Percentiles rank a stretch among this genome's conserved stretches.
phyloP scores from a whole-genome alignment of 2,888 invertebrate species.

The Hetaerina titia region DNA sequence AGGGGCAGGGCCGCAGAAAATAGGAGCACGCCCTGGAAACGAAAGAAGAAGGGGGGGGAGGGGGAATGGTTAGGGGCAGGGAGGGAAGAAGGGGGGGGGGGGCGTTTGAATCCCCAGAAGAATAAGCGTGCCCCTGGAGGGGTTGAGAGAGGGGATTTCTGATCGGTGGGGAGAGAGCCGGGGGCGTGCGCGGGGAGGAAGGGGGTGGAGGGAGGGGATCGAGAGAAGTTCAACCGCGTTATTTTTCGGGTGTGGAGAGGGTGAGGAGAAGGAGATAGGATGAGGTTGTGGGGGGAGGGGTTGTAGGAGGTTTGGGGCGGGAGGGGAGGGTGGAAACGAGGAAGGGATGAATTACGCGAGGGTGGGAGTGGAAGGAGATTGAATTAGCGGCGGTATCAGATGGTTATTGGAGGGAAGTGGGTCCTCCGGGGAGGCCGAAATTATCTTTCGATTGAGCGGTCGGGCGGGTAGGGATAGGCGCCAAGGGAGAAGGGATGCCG shows the following conservation, averaged over 20 bases:
- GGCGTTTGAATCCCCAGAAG: neutral
- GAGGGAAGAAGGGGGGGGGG: neutral
- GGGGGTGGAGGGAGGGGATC: neutral
- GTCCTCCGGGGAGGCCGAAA: conserved; percentile 49
- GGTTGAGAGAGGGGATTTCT: neutral
- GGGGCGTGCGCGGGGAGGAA: neutral
- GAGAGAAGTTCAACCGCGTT: neutral
- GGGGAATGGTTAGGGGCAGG: neutral
- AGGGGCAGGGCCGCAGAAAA: conserved; percentile 1
- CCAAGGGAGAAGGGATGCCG: no score
- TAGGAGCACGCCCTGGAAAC: neutral
- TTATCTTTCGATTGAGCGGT: conserved; percentile 60
- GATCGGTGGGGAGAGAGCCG: neutral
- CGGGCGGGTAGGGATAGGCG: neutral
- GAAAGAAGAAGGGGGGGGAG: neutral
- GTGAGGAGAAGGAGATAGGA: neutral
- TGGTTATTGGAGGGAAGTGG: conserved; percentile 57
- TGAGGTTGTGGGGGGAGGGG: neutral
- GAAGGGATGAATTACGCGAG: conserved; percentile 55
- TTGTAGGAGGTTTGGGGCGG: neutral
- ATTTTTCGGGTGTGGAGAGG: neutral
- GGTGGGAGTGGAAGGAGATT: conserved; percentile 46
- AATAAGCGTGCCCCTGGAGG: neutral
- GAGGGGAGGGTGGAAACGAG: neutral
- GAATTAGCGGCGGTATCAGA: conserved; percentile 62